A percentile compares a stretch with the other conserved stretches of the same genome.
Evolutionary conservation across 2,888 invertebrate genomes (phyloP).

Genomic region (Mongoloraphidia duomilia): DNA sequence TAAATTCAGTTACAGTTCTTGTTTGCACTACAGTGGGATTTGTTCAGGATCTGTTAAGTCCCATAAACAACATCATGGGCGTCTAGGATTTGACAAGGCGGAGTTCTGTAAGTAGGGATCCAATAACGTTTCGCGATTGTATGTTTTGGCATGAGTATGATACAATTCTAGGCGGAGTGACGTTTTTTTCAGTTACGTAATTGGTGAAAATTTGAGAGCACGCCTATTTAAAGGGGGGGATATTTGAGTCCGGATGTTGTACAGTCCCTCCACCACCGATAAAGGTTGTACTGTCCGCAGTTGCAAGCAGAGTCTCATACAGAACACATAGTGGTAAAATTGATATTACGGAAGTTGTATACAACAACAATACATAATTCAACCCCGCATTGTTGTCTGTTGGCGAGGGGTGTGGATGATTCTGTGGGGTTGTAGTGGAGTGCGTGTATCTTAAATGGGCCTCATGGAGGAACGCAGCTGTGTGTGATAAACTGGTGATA

Average conservation of each 20-base stretch:
- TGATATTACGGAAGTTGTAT: too few relatives aligned
- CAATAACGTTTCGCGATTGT: constrained; percentile 16
- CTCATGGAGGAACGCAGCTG: too few relatives aligned
- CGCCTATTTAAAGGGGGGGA: not conserved
- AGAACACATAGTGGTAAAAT: not conserved
- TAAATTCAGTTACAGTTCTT: constrained; percentile 35
- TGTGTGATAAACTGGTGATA: too few relatives aligned
- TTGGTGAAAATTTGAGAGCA: not conserved
- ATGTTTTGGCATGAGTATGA: not conserved
- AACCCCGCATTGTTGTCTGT: too few relatives aligned
- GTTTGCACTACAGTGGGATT: constrained; percentile 31
- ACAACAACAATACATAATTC: too few relatives aligned
- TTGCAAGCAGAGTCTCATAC: not conserved
- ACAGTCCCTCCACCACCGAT: not conserved
- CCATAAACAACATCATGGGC: constrained; percentile 28
- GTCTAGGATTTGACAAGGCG: not conserved
- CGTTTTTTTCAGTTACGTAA: not conserved
- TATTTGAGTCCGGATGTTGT: too few relatives aligned
- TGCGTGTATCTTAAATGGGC: too few relatives aligned
- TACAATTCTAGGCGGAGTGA: not conserved
- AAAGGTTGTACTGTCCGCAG: not conserved
- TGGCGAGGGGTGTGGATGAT: too few relatives aligned
- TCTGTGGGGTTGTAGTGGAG: too few relatives aligned
- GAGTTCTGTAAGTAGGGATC: constrained; percentile 20
- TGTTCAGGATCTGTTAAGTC: constrained; percentile 31